phyloP scores from a whole-genome alignment of 2,113 vertebrate genomes.

The Origma solitaria region DNA sequence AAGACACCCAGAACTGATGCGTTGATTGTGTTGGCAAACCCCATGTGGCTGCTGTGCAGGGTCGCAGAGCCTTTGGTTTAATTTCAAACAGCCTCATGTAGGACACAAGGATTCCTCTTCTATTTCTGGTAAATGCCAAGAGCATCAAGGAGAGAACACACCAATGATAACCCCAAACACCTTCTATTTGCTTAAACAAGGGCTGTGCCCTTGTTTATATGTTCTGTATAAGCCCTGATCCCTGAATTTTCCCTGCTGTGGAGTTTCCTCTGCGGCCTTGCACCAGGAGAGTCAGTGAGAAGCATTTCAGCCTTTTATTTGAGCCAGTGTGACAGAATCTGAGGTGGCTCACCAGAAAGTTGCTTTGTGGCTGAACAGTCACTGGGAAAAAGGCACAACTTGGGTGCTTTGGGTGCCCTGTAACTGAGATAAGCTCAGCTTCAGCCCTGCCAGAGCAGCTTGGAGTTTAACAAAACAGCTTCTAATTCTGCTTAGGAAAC shows the following conservation, averaged over 20 bases:
- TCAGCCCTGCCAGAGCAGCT: background rate
- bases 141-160: background rate
- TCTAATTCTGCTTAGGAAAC: slow-evolving; percentile 16
- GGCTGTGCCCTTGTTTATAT: background rate
- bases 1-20: background rate
- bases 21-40: background rate
- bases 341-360: background rate
- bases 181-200: background rate
- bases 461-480: background rate
- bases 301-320: background rate
- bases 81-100: background rate
- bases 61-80: background rate
- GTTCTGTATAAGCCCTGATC: background rate
- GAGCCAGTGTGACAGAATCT: background rate
- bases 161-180: background rate
- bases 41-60: background rate
- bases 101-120: background rate
- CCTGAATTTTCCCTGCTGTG: background rate
- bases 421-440: background rate
- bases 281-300: background rate
- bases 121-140: background rate
- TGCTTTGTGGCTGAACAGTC: background rate
- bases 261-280: background rate
- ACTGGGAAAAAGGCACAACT: background rate
- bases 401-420: background rate